Evolutionary conservation across 30 jellyfish, hydroid and myxozoan genomes (phyloP).

Genomic region (Clytia hemisphaerica): DNA sequence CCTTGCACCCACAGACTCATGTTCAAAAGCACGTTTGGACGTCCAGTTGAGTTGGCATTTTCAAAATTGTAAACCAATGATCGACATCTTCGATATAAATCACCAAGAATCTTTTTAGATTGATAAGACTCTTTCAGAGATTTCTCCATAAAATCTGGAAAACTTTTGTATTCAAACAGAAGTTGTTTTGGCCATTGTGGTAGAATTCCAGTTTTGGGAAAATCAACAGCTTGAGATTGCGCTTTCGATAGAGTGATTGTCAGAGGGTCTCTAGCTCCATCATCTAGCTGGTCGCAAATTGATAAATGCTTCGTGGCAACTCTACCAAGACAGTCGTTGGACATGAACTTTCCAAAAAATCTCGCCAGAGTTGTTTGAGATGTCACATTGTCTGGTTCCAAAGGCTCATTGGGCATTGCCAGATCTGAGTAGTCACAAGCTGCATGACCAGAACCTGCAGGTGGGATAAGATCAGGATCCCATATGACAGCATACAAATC

Average conservation of each 20-base stretch:
- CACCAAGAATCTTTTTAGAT: slow-evolving; percentile 61
- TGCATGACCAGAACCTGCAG: not conserved
- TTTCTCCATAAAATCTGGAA: slow-evolving; percentile 87
- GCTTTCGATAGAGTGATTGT: slow-evolving; percentile 61
- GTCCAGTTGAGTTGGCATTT: slow-evolving; percentile 14
- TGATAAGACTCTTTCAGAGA: slow-evolving; percentile 4
- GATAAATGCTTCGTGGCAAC: slow-evolving; percentile 69
- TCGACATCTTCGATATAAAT: slow-evolving; percentile 58
- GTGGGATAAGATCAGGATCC: slow-evolving; percentile 65
- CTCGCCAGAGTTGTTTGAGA: slow-evolving; percentile 32
- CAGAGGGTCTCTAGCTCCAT: slow-evolving; percentile 72
- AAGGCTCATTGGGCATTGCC: slow-evolving; percentile 9
- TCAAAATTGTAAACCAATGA: slow-evolving; percentile 56
- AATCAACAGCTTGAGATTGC: slow-evolving; percentile 77
- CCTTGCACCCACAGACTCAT: slow-evolving; percentile 50
- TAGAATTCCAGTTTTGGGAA: slow-evolving; percentile 71
- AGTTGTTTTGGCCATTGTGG: slow-evolving; percentile 60
- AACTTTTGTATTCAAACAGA: slow-evolving; percentile 27
- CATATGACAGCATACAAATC: slow-evolving; percentile 70
- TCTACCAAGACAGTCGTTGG: slow-evolving; percentile 59
- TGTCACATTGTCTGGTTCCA: not conserved
- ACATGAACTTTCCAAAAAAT: slow-evolving; percentile 30
- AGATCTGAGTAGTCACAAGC: slow-evolving; percentile 42
- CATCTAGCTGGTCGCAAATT: slow-evolving; percentile 37
- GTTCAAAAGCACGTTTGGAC: slow-evolving; percentile 21